Base-by-base conservation (phyloP, 2,797 vertebrate genomes). In the Smutsia gigantea region DNA sequence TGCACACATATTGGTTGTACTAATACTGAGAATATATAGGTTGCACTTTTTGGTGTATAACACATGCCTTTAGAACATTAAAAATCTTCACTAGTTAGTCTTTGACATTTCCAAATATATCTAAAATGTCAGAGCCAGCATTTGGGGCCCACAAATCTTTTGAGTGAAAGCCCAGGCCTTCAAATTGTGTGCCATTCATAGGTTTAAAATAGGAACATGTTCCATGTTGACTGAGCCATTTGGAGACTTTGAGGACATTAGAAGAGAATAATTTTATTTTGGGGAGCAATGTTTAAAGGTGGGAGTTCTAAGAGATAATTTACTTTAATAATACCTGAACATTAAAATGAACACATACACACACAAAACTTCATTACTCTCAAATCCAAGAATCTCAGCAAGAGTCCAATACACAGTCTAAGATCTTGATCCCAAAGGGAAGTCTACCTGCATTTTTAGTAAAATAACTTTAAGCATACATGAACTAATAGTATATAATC, bases 61-160 rank as follows among this genome's bases (percentile, higher is more conserved):
- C 66, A 92, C 87, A 94, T 23, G 90, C 39, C 83, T 96, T 93
- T 95, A 94, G 95, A 97, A 92, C 53, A 87, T 85, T 92, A 92
- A 98, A 46, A 96, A 97, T 96, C 84, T 97, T 95, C 94, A 94
- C 87, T 93, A 92, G 46, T 68, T 97, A 96, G 75, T 90, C 85
- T 94, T 93, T 97, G 97, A 95, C 97, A 98, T 97, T 97, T 98
- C 93, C 87, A 96, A 97, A 96, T 96, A 90, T 93, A 97, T 93
- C 93, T 93, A 92, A 97, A 97, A 98, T 98, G 97, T 97, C 97
- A 98, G 87, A 96, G 77, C 59, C 75, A 91, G 82, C 87, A 97
- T 96, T 97, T 97, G 92, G 84, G 97, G 71, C 94, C 89, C 90
- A 95, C 92, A 95, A 94, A 95, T 97, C 92, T 96, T 96, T 96